Conservation (phyloP, 1,140 invertebrate species). For the Cylas formicarius region DNA sequence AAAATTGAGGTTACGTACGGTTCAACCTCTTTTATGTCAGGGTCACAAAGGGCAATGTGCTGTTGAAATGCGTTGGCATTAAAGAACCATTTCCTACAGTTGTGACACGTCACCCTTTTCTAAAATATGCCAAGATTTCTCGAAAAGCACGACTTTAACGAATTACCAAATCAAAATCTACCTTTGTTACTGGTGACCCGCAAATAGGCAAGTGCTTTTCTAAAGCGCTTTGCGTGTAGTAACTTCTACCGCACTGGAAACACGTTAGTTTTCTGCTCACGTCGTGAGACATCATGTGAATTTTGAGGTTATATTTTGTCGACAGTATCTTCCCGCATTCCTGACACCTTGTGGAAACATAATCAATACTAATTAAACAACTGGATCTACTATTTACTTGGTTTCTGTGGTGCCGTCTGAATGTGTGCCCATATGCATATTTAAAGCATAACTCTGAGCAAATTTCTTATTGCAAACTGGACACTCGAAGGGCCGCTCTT, state of each 20-base stretch:
- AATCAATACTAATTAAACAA: background rate
- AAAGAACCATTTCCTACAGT: too few relatives aligned
- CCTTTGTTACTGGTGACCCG: background rate
- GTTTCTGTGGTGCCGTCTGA: background rate
- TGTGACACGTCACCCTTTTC: too few relatives aligned
- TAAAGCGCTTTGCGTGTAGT: conserved; percentile 1
- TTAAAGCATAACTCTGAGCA: conserved; percentile 2
- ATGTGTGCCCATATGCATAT: background rate
- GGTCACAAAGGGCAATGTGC: too few relatives aligned
- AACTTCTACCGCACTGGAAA: background rate
- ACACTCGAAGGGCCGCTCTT: conserved; percentile 9
- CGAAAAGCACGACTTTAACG: too few relatives aligned
- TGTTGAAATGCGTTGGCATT: too few relatives aligned
- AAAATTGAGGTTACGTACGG: too few relatives aligned
- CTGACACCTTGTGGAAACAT: background rate
- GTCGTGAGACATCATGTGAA: conserved; percentile 3
- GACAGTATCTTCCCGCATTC: conserved; percentile 1
- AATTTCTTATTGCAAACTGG: conserved; percentile 5
- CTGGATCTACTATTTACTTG: background rate
- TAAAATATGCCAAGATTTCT: too few relatives aligned
- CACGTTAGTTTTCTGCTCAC: background rate
- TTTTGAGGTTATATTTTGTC: conserved; percentile 7
- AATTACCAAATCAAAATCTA: too few relatives aligned
- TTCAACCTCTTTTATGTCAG: too few relatives aligned
- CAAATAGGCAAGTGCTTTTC: background rate